phyloP scores from a whole-genome alignment of 2,888 invertebrate genomes.

The Pseudoips prasinana region DNA sequence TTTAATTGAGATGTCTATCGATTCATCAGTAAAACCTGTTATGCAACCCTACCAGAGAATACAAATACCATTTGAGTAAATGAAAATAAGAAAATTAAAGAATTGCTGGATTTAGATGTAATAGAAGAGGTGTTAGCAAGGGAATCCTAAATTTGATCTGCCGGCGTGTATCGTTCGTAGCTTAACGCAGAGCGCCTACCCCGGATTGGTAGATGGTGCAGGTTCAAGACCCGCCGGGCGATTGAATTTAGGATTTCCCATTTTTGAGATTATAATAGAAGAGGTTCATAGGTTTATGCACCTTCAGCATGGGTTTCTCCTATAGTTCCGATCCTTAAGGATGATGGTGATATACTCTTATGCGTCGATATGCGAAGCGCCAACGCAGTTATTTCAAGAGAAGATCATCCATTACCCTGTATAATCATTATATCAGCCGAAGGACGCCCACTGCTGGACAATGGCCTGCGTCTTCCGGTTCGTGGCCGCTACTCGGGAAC shows the following conservation, averaged over 20 bases:
- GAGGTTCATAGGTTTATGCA: slow-evolving; percentile 14
- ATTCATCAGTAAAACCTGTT: slow-evolving; percentile 7
- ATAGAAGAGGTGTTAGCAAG: too few relatives aligned
- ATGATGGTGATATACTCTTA: slow-evolving; percentile 23
- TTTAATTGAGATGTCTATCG: slow-evolving; percentile 12
- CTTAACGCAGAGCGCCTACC: too few relatives aligned
- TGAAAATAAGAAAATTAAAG: slow-evolving; percentile 5
- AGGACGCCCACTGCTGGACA: too few relatives aligned
- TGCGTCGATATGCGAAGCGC: slow-evolving; percentile 40
- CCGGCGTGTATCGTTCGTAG: too few relatives aligned
- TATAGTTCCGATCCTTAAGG: slow-evolving; percentile 28
- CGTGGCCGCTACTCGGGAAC: too few relatives aligned
- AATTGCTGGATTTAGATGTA: slow-evolving; percentile 20
- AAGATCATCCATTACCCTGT: slow-evolving; percentile 33
- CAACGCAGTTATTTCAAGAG: slow-evolving; percentile 26
- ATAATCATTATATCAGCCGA: slow-evolving; percentile 36
- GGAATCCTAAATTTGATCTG: too few relatives aligned
- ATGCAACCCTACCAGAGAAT: too few relatives aligned
- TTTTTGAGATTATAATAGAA: too few relatives aligned
- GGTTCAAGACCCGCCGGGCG: too few relatives aligned
- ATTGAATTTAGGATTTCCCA: too few relatives aligned
- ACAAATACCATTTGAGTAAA: slow-evolving; percentile 20
- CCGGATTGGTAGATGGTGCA: too few relatives aligned
- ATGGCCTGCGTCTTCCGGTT: too few relatives aligned
- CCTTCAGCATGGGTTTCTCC: slow-evolving; percentile 31